phyloP scores from a whole-genome alignment of 2,113 vertebrate species.

The Origma solitaria region DNA sequence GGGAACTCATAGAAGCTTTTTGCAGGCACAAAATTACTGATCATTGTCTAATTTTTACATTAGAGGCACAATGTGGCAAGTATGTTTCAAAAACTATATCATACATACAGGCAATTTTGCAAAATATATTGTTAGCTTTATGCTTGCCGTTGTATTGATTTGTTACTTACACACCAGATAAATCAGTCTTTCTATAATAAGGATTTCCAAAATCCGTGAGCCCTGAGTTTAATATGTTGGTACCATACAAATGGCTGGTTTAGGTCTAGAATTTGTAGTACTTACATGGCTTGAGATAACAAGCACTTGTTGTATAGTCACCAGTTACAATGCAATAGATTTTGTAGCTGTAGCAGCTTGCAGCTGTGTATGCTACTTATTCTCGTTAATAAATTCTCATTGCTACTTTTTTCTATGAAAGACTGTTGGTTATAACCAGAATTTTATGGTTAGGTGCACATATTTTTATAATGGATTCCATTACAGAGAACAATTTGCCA shows the following conservation, averaged over 20 bases:
- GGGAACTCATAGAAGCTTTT: not conserved
- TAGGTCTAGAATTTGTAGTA: not conserved
- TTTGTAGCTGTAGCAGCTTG: not conserved
- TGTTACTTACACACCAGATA: not conserved
- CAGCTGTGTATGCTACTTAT: not conserved
- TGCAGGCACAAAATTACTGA: not conserved
- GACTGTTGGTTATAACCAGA: not conserved
- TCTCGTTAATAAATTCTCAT: slow-evolving; percentile 14
- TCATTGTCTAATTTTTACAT: not conserved
- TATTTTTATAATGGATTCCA: not conserved
- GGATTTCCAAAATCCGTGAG: not conserved
- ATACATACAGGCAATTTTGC: not conserved
- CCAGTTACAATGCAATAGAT: not conserved
- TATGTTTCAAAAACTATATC: not conserved
- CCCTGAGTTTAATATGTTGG: not conserved
- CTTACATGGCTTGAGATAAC: not conserved
- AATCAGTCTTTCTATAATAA: not conserved
- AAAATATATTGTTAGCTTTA: not conserved
- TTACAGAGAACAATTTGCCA: not conserved
- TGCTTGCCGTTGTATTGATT: not conserved
- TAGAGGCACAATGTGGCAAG: not conserved
- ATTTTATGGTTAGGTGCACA: not conserved
- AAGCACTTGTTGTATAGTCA: not conserved
- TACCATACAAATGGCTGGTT: not conserved
- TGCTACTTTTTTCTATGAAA: not conserved